phyloP scores from a whole-genome alignment of 1,140 invertebrate species.

The Cydia amplana region DNA sequence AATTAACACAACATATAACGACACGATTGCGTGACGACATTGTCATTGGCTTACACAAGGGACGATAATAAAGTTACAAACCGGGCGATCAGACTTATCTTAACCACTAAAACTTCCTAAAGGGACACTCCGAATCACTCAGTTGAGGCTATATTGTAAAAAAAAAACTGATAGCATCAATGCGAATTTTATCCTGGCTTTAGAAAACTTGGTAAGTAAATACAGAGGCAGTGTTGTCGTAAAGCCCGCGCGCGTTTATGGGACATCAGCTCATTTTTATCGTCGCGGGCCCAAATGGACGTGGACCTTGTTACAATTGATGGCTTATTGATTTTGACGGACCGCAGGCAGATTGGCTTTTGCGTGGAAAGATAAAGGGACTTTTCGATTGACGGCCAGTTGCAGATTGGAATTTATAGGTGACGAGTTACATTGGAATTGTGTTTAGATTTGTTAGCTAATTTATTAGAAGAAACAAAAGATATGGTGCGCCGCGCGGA shows the following conservation, averaged over 20 bases:
- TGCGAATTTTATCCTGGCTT: slow-evolving; percentile 4
- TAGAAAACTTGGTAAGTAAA: slow-evolving; percentile 1
- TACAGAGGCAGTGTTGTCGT: background rate
- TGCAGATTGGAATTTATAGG: background rate
- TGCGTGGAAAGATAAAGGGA: slow-evolving; percentile 3
- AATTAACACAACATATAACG: background rate
- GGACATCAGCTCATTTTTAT: background rate
- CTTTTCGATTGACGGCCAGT: background rate
- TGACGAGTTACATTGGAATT: no score
- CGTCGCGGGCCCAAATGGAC: background rate
- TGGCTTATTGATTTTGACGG: slow-evolving; percentile 25
- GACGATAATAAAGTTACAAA: background rate
- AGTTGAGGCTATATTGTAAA: slow-evolving; percentile 4
- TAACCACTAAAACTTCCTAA: slow-evolving; percentile 9
- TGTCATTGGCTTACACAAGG: background rate
- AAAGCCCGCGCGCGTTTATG: slow-evolving; percentile 15
- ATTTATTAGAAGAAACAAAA: no score
- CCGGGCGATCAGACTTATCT: background rate
- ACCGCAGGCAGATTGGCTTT: slow-evolving; percentile 23
- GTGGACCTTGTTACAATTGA: slow-evolving; percentile 23
- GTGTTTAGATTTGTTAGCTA: no score
- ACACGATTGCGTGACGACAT: background rate
- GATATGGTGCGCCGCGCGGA: no score
- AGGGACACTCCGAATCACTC: slow-evolving; percentile 14
- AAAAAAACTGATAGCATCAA: slow-evolving; percentile 2